A percentile compares a stretch with the other conserved stretches of the same genome.
These are phyloP conservation scores for Gnathonemus echidnorhynchus DNA, from an alignment of 2,113 vertebrate genomes.

Conservation along the genomic window DNA sequence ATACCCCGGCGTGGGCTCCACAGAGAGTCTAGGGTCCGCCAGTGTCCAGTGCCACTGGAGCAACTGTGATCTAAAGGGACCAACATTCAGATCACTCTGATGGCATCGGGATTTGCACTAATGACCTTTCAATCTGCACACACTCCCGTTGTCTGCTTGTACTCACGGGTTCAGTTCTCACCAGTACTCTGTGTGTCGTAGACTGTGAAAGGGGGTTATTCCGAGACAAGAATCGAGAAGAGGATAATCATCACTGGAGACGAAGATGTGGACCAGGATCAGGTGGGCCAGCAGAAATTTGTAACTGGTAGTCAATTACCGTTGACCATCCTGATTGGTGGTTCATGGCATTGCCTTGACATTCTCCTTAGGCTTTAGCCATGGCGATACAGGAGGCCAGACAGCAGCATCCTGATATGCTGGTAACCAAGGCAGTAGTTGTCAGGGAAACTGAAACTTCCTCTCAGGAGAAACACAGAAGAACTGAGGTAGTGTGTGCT, in stretches of 20 bases:
- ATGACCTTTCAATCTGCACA: background rate
- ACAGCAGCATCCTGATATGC: conserved; percentile 96
- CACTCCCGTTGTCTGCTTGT: background rate
- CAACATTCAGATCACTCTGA: background rate
- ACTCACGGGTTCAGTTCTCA: background rate
- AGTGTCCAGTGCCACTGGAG: background rate
- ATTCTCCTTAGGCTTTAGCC: conserved; percentile 73
- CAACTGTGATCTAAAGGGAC: background rate
- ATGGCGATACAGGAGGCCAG: conserved; percentile 98
- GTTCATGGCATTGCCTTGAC: background rate
- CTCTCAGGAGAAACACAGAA: conserved; percentile 79
- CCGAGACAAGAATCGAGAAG: conserved; percentile 96
- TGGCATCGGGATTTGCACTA: background rate
- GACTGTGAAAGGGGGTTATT: conserved; percentile 98
- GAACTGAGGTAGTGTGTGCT: conserved; percentile 64
- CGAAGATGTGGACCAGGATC: conserved; percentile 96
- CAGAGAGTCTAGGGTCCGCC: background rate
- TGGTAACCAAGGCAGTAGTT: conserved; percentile 97
- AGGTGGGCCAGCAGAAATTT: conserved; percentile 56
- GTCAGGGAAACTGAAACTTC: conserved; percentile 95
- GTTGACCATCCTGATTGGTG: background rate
- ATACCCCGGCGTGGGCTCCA: background rate
- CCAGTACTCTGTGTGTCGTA: conserved; percentile 40
- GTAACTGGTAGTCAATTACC: background rate
- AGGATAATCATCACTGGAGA: conserved; percentile 97